Base-by-base conservation (phyloP, 1,140 invertebrate species). In the Samia ricini region DNA sequence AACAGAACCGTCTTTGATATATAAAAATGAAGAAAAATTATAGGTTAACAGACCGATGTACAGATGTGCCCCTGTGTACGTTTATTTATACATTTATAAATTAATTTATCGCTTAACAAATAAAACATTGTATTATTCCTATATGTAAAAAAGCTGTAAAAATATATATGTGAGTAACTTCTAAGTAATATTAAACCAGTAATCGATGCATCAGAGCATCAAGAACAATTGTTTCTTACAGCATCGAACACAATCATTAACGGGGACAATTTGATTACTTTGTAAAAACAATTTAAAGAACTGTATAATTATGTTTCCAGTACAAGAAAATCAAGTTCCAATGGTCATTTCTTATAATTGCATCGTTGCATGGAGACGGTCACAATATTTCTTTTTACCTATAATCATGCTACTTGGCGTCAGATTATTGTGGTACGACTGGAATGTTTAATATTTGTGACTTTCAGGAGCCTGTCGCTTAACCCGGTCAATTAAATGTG, bases 271-370 rank as follows among this genome's bases (percentile, higher is more conserved):
- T 42, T 42, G 33, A 42, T 42, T 42, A 42, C 33, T 42, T 42
- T 42, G 33, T 42, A 42, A 42, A 42, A 42, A 42, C 33, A 15
- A 1, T 42, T 42, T 15, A 42, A 42, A 42, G 33, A 8, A 42
- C 33, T 42, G n/a, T n/a, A 42, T 42, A 42, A 42, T 42, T 42
- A 42, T 15, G 33, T 42, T 15, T 42, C 33, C 33, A 42, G 10
- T 42, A 12, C 33, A 42, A 42, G 33, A 42, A 42, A 42, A 42
- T 42, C 33, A 42, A 42, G 33, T 42, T 42, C n/a, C 33, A 42
- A 42, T 42, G 33, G 33, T 42, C 33, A 42, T 42, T 42, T 42
- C 33, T 42, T 42, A 42, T 42, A 42, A 42, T 42, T 42, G 33
- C 33, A 42, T 42, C 33, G 33, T 42, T 42, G 33, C 33, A 15